phyloP scores from a whole-genome alignment of 23 tunicate genomes.

The Botrylloides violaceus region DNA sequence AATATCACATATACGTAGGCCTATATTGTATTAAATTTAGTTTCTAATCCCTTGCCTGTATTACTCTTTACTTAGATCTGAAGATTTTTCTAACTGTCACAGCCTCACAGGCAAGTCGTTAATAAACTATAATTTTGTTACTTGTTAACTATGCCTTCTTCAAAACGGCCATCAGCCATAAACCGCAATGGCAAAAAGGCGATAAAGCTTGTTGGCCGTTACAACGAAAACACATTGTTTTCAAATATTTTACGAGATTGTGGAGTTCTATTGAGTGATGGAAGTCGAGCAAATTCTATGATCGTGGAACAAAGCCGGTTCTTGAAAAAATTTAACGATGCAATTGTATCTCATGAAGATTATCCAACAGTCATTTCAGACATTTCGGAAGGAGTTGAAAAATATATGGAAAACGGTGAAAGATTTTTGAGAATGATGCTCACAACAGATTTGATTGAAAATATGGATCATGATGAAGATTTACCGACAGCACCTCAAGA shows the following conservation, averaged over 20 bases:
- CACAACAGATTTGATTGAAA: not conserved
- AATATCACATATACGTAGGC: no score
- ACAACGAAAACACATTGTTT: slow-evolving; percentile 5
- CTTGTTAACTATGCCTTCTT: not conserved
- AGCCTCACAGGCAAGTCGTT: no score
- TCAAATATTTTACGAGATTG: not conserved
- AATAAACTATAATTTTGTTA: no score
- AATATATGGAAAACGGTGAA: not conserved
- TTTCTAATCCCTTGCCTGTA: no score
- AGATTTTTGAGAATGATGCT: slow-evolving; percentile 21
- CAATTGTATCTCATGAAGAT: not conserved
- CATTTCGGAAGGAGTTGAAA: not conserved
- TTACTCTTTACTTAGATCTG: no score
- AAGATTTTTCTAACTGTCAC: no score
- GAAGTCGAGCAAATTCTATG: not conserved
- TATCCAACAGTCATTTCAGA: slow-evolving; percentile 1
- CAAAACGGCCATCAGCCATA: not conserved
- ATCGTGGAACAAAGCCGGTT: not conserved
- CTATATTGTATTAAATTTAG: no score
- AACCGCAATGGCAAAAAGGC: not conserved
- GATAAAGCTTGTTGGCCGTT: not conserved
- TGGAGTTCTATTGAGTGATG: slow-evolving; percentile 10
- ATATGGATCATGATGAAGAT: not conserved
- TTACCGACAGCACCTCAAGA: slow-evolving; percentile 30
- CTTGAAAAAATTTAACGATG: slow-evolving; percentile 9